These are phyloP conservation scores for Phylloscopus trochiloides DNA, from an alignment of 2,113 vertebrate genomes.

Conservation along the genomic window DNA sequence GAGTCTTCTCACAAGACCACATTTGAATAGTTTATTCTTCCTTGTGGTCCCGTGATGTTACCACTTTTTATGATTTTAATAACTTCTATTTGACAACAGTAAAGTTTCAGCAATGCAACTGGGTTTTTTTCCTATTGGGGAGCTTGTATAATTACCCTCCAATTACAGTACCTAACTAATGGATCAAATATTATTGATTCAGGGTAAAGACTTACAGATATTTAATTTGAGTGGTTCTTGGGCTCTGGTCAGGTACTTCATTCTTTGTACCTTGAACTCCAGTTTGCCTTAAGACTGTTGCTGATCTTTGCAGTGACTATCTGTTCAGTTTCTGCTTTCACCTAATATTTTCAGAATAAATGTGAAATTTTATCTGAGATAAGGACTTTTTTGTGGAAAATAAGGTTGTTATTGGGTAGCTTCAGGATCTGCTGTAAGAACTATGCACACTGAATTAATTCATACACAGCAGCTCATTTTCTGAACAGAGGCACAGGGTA, in stretches of 20 bases:
- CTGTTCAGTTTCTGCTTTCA: not conserved
- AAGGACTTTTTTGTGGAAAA: not conserved
- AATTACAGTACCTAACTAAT: not conserved
- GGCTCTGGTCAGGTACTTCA: not conserved
- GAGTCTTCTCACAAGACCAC: not conserved
- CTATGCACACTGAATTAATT: not conserved
- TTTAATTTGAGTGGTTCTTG: not conserved
- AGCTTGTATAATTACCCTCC: not conserved
- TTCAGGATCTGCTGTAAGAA: not conserved
- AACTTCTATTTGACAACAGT: not conserved
- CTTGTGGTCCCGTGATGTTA: not conserved
- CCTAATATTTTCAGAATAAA: not conserved
- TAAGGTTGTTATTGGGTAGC: not conserved
- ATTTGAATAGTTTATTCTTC: not conserved
- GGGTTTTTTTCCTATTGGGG: not conserved
- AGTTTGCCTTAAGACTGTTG: not conserved
- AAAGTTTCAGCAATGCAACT: not conserved
- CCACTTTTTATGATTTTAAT: not conserved
- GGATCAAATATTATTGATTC: not conserved
- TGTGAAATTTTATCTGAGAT: not conserved
- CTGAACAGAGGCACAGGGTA: not conserved
- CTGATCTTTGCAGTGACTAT: not conserved
- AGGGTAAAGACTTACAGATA: not conserved
- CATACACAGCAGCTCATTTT: not conserved
- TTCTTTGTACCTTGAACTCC: not conserved